These are phyloP conservation scores for Falco naumanni DNA, from an alignment of 2,797 vertebrate species.

Conservation along the genomic window DNA sequence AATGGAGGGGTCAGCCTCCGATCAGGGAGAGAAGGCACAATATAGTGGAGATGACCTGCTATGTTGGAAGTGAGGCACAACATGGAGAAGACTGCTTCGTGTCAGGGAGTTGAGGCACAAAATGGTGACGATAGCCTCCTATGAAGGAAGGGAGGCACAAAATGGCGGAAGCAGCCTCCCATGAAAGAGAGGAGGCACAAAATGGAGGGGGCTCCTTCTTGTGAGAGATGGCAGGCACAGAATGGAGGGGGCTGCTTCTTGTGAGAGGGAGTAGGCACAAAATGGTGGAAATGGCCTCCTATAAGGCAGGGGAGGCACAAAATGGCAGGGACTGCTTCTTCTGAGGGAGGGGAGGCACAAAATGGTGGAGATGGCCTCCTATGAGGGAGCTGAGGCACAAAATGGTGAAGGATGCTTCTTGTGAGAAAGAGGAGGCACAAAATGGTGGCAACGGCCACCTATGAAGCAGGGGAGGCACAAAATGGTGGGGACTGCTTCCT, in stretches of 20 bases:
- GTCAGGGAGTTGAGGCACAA: background rate
- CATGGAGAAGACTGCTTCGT: background rate
- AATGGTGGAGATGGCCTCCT: too few relatives aligned
- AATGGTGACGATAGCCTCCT: fast-evolving
- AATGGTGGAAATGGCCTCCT: background rate
- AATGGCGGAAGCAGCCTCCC: background rate
- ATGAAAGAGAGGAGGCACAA: too few relatives aligned
- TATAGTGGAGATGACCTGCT: background rate
- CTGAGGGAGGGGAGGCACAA: too few relatives aligned
- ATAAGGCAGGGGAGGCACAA: background rate
- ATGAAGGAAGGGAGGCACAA: too few relatives aligned
- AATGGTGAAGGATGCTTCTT: background rate
- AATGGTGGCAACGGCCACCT: fast-evolving
- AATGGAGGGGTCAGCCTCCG: background rate
- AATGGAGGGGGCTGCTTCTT: background rate
- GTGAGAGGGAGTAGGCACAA: background rate
- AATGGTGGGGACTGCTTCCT: background rate
- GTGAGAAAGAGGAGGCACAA: background rate
- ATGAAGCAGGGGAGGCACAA: too few relatives aligned
- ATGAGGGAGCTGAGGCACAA: background rate
- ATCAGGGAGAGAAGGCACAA: background rate
- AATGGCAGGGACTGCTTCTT: background rate
- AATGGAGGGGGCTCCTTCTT: background rate
- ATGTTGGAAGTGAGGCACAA: background rate
- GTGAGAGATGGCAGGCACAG: background rate